Percentiles rank a stretch among this genome's conserved stretches.
These are phyloP conservation scores for Aselliscus stoliczkanus DNA, from an alignment of 2,797 vertebrate genomes.

Conservation along the genomic window DNA sequence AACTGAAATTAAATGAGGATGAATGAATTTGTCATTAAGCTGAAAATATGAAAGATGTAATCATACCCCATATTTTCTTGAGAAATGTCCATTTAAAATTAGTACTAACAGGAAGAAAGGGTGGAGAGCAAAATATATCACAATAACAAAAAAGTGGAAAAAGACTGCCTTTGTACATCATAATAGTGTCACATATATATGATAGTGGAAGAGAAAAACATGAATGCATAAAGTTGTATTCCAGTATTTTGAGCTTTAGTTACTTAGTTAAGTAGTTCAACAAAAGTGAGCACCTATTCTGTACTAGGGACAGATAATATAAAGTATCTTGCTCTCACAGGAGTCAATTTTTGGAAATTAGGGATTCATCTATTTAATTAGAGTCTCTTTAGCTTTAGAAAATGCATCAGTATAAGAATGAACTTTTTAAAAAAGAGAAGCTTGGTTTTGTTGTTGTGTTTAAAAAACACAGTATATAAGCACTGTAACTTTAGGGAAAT, in stretches of 20 bases:
- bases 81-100: background rate
- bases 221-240: background rate
- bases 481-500: background rate
- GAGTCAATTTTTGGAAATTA: background rate
- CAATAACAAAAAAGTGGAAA: background rate
- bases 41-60: background rate
- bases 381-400: background rate
- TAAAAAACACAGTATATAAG: background rate
- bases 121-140: background rate
- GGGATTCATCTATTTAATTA: background rate
- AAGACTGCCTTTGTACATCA: background rate
- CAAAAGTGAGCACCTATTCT: background rate
- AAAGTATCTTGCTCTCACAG: background rate
- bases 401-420: background rate
- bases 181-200: background rate
- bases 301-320: background rate
- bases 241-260: background rate
- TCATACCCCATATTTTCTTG: background rate
- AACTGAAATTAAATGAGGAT: background rate
- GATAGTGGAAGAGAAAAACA: background rate
- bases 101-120: background rate
- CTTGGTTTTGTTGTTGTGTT: background rate
- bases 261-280: background rate
- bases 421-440: background rate
- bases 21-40: background rate